Evolutionary conservation across 2,113 vertebrate species (phyloP).

Genomic region (Chaenogobius annularis): DNA sequence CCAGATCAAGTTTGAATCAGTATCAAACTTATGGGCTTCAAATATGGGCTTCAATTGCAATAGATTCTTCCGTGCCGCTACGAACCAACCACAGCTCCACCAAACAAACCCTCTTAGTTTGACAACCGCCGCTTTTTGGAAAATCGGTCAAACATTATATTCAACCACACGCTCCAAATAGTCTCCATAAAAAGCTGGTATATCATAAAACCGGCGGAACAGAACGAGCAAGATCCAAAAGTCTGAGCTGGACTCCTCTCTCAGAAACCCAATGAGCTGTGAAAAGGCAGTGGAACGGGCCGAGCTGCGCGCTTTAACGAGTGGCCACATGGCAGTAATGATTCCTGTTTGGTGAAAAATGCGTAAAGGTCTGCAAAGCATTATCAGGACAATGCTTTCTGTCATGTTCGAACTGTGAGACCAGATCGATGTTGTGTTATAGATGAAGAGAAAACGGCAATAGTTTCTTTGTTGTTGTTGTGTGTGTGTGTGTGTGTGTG

Average conservation of each 20-base stretch:
- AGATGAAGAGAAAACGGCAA: neutral
- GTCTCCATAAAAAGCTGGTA: neutral
- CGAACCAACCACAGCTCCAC: too few species aligned
- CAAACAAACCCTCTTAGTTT: neutral
- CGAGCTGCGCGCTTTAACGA: neutral
- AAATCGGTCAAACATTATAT: constrained; percentile 7
- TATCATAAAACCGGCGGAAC: constrained; percentile 8
- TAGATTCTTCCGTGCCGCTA: too few species aligned
- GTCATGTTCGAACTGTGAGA: constrained; percentile 18
- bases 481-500: constrained; percentile 22
- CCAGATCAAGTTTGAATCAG: too few species aligned
- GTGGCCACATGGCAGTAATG: neutral
- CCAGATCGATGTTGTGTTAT: constrained; percentile 11
- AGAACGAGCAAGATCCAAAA: constrained; percentile 6
- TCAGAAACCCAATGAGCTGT: constrained; percentile 13
- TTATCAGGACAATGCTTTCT: constrained; percentile 18
- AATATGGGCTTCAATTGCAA: too few species aligned
- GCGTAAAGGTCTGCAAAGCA: constrained; percentile 6
- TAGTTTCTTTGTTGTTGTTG: constrained; percentile 7
- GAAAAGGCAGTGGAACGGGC: neutral
- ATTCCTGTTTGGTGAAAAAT: constrained; percentile 14
- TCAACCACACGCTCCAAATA: neutral
- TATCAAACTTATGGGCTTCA: too few species aligned
- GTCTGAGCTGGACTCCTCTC: neutral
- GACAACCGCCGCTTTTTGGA: neutral